Evolutionary conservation across 2,113 vertebrate genomes (phyloP), one percentile per base, ranked within the genome.

Genomic region (Hiodon tergisus): DNA sequence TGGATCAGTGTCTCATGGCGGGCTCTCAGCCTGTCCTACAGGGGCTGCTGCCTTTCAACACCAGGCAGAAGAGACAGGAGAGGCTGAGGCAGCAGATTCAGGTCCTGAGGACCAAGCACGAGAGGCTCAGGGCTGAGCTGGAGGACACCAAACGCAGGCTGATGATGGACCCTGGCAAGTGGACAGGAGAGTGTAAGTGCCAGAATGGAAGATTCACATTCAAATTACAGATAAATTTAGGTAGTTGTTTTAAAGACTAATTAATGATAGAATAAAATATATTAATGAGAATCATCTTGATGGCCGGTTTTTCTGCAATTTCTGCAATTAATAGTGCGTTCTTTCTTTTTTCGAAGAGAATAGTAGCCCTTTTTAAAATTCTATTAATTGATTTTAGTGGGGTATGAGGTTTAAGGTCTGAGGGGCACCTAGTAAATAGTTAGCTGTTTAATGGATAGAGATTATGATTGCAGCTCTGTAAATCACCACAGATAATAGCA

Each of bases 121-220:
- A 91, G 11, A 46, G 77, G 52, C 85, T 98, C 75, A 91, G 89
- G 57, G 86, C 78, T 66, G 95, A 98, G 82, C 85, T 98, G 85
- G 92, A 94, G 0, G 92, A 94, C 78, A 92, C 94, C 71, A 96
- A 95, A 83, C 84, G 79, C 75, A 90, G 89, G 51, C 87, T 98
- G 82, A 97, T 96, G 94, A 86, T 96, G 80, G 84, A 92, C 78
- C 93, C 93, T 0, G 83, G 87, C 78, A 95, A 91, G 63, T 95
- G 95, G 95, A 92, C 86, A 71, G 92, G 92, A 84, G 92, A 95
- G 57, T 96, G 96, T 98, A 89, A 94, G 96, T 95, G 76, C 69
- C 71, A 59, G 47, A 61, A 62, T n/a, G 13, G 13, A 51, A 8
- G 7, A 6, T 63, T 17, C 68, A 57, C 63, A 71, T 61, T 68